These are phyloP conservation scores for Rhinopomastus cyanomelas DNA, from an alignment of 2,113 vertebrate species.

Conservation along the genomic window DNA sequence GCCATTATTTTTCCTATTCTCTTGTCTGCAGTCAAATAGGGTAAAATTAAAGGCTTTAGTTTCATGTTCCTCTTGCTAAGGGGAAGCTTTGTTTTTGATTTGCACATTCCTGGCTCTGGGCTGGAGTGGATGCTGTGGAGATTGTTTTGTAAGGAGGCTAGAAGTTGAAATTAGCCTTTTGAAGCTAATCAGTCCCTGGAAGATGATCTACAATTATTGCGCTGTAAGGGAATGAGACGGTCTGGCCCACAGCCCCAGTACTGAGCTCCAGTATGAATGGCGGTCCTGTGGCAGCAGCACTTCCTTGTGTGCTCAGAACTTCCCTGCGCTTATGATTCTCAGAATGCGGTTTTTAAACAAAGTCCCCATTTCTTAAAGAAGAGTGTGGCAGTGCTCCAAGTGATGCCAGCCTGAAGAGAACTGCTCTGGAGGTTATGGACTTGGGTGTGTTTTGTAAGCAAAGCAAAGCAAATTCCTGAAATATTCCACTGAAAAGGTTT, in stretches of 20 bases:
- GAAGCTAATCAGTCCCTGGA: background rate
- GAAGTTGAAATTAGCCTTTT: background rate
- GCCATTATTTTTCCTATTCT: background rate
- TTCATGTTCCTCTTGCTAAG: background rate
- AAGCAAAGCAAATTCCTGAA: background rate
- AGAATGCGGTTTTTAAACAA: background rate
- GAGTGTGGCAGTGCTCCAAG: no score
- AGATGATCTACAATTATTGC: background rate
- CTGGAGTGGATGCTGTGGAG: background rate
- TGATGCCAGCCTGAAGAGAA: background rate
- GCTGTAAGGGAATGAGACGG: background rate
- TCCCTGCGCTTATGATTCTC: background rate
- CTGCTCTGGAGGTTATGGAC: background rate
- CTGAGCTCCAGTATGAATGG: background rate
- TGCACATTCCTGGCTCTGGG: background rate
- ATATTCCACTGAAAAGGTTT: background rate
- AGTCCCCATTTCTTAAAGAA: background rate
- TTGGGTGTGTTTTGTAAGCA: background rate
- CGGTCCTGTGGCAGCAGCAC: background rate
- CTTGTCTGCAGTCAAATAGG: background rate
- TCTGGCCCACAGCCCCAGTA: background rate
- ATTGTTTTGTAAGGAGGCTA: background rate
- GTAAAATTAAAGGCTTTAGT: background rate
- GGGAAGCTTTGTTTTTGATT: background rate
- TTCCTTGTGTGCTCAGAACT: background rate